Percentiles rank a stretch among this genome's conserved stretches.
Conservation (phyloP, 2,797 vertebrate genomes). For the Anabas testudineus region DNA sequence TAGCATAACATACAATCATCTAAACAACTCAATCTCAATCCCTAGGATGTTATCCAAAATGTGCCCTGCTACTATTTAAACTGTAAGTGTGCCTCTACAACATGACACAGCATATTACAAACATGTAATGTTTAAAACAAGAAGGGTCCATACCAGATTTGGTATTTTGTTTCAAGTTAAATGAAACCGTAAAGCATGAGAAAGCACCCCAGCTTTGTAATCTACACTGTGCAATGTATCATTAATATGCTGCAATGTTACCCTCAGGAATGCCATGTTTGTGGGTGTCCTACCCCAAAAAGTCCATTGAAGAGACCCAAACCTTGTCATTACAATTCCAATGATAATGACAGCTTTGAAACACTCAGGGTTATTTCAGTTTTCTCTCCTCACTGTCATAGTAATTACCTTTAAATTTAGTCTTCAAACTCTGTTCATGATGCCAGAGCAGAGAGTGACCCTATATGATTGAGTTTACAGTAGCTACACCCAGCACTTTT, state of each 20-base stretch:
- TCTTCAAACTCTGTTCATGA: conserved; percentile 81
- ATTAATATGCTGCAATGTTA: conserved; percentile 85
- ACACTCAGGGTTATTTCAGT: conserved; percentile 85
- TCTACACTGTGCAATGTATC: conserved; percentile 81
- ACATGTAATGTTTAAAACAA: conserved; percentile 59
- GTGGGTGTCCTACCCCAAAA: conserved; percentile 87
- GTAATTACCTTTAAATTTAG: conserved; percentile 92
- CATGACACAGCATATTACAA: conserved; percentile 78
- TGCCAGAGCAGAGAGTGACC: conserved; percentile 72
- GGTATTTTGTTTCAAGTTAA: conserved; percentile 76
- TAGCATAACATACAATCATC: conserved; percentile 6
- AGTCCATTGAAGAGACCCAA: conserved; percentile 84
- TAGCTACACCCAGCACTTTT: conserved; percentile 83
- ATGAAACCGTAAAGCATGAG: conserved; percentile 74
- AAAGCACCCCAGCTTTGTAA: conserved; percentile 82
- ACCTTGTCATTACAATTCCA: conserved; percentile 90
- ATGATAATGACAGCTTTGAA: conserved; percentile 88
- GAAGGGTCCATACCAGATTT: conserved; percentile 60
- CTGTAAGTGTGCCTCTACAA: conserved; percentile 25
- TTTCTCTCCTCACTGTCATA: conserved; percentile 86
- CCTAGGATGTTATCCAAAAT: conserved; percentile 33
- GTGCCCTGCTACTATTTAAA: conserved; percentile 18
- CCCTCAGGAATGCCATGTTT: conserved; percentile 86
- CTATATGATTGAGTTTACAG: conserved; percentile 82
- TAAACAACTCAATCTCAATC: no score